These are phyloP conservation scores for Perccottus glenii DNA, from an alignment of 2,113 vertebrate genomes.

Conservation along the genomic window DNA sequence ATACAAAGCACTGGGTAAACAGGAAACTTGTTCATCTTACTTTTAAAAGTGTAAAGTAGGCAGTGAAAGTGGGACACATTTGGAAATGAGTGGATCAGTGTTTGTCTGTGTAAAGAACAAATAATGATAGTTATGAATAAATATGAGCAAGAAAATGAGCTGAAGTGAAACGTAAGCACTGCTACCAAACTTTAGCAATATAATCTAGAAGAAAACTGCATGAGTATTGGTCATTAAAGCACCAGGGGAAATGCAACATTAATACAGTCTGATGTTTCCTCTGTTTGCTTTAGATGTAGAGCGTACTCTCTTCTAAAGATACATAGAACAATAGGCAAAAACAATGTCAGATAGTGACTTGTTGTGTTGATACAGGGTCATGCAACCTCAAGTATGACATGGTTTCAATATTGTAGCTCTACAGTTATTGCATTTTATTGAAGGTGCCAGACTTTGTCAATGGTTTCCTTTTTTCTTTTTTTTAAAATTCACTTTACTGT, in stretches of 20 bases:
- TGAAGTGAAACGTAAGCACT: conserved; percentile 12
- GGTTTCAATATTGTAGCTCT: too few species aligned
- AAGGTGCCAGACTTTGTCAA: too few species aligned
- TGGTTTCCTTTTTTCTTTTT: too few species aligned
- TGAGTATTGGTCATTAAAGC: conserved; percentile 41
- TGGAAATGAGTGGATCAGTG: conserved; percentile 16
- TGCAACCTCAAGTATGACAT: background rate
- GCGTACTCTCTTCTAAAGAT: too few species aligned
- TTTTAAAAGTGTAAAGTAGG: conserved; percentile 10
- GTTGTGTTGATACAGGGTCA: too few species aligned
- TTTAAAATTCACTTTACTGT: too few species aligned
- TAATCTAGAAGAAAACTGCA: conserved; percentile 38
- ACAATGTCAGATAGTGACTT: too few species aligned
- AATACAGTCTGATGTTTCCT: conserved; percentile 21
- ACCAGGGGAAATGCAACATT: too few species aligned
- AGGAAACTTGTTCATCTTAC: too few species aligned
- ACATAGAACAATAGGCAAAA: too few species aligned
- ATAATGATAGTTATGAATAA: conserved; percentile 45
- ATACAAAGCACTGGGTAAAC: background rate
- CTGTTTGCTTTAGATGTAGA: too few species aligned
- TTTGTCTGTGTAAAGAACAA: conserved; percentile 29
- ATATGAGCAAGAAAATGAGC: conserved; percentile 27
- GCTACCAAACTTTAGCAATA: conserved; percentile 23
- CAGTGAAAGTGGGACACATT: conserved; percentile 23
- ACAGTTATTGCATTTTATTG: background rate